Evolutionary conservation across 2,113 vertebrate genomes (phyloP), one percentile per base, ranked within the genome.

Genomic region (Todiramphus chloris): DNA sequence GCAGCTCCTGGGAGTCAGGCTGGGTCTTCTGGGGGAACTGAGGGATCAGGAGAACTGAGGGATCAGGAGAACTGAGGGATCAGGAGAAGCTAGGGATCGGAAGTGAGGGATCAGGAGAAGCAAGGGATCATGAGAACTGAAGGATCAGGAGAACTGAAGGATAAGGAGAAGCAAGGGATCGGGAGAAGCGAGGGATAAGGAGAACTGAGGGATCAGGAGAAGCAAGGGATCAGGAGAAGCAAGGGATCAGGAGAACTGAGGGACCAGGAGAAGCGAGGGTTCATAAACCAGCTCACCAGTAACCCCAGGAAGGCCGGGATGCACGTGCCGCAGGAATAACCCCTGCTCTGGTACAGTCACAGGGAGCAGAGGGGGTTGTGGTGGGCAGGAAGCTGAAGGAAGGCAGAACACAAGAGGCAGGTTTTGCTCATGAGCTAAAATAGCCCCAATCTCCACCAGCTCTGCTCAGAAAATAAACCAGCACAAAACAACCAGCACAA

Each of bases 341-440:
- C 24, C 37, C 66, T 31, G 44, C 66, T 41, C 33, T 41, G 62
- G 60, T 39, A 21, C 41, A 41, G 37, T 9, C 53, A 30, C 3
- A 1, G 68, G 39, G 44, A 94, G 37, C 75, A 67, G 78, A 94
- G 25, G 2, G 16, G 11, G 41, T 35, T 2, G 0, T 15, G 30
- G 53, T 6, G 21, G 59, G 66, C 33, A 53, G 58, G 48, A 51
- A 69, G 59, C 73, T 44, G 39, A 41, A 62, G 31, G 12, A 72
- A 91, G 96, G 91, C 92, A 91, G 73, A 67, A 50, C 67, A n/a
- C 39, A 35, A 62, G 88, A 87, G 88, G 64, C 62, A 56, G 76
- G 78, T 68, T 68, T 74, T 46, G n/a, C 68, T 82, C 5, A 0
- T 7, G 17, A 64, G 50, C 51, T 50, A 16, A 46, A 92, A 77